These are phyloP conservation scores for Heliconius cydno DNA, from an alignment of 2,888 invertebrate genomes.

Conservation along the genomic window DNA sequence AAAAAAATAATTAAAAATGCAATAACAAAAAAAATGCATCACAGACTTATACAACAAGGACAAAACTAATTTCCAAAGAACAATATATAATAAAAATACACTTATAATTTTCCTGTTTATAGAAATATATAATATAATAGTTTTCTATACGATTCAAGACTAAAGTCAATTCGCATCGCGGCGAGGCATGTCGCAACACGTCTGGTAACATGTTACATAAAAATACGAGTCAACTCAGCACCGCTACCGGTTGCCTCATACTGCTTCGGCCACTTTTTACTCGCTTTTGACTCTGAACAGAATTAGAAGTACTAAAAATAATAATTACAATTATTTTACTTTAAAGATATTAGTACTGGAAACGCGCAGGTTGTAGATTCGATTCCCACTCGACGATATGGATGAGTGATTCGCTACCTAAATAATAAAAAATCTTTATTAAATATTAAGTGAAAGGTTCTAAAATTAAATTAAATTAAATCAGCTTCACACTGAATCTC, in stretches of 20 bases:
- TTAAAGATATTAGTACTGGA: too few species aligned
- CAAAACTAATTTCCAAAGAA: not conserved
- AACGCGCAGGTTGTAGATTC: too few species aligned
- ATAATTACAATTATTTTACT: not conserved
- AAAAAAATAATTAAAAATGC: not conserved
- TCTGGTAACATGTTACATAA: conserved; percentile 72
- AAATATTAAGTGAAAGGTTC: too few species aligned
- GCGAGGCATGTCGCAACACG: conserved; percentile 59
- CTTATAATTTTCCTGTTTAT: conserved; percentile 6
- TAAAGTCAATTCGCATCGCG: conserved; percentile 31
- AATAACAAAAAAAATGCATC: not conserved
- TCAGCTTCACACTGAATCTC: too few species aligned
- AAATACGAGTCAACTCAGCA: conserved; percentile 64
- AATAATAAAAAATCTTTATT: too few species aligned
- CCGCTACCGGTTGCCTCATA: conserved; percentile 70
- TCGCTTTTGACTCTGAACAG: conserved; percentile 14
- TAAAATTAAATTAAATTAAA: too few species aligned
- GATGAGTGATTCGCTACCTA: too few species aligned
- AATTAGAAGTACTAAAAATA: conserved; percentile 25
- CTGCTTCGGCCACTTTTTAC: conserved; percentile 58
- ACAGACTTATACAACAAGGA: not conserved
- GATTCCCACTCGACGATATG: too few species aligned
- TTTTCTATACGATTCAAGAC: conserved; percentile 14
- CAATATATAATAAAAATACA: not conserved
- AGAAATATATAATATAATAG: conserved; percentile 15